Percentiles rank a stretch among this genome's conserved stretches.
phyloP scores from a whole-genome alignment of 2,797 vertebrate species.

The Parotocinclus haroldoi region DNA sequence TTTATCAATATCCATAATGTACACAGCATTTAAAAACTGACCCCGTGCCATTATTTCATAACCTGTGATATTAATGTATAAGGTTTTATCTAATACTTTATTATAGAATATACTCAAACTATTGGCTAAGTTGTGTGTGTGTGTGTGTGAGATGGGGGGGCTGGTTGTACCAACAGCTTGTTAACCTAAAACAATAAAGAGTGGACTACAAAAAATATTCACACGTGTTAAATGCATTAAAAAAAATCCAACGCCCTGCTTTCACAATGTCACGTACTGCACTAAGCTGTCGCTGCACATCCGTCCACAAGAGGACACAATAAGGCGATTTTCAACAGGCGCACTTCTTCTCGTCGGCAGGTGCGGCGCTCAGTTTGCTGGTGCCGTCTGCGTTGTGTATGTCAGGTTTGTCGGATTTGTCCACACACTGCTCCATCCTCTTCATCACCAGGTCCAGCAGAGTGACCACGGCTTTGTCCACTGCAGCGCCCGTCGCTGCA shows the following conservation, averaged over 20 bases:
- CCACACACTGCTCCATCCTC: slow-evolving; percentile 93
- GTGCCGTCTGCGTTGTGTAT: slow-evolving; percentile 75
- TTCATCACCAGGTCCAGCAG: slow-evolving; percentile 97
- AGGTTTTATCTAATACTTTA: no score
- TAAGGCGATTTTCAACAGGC: slow-evolving; percentile 75
- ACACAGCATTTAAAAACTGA: no score
- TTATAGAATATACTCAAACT: no score
- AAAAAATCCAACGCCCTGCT: background rate
- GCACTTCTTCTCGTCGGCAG: slow-evolving; percentile 79
- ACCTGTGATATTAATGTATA: no score
- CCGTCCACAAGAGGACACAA: slow-evolving; percentile 52
- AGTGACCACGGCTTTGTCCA: slow-evolving; percentile 84
- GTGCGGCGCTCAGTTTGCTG: slow-evolving; percentile 70
- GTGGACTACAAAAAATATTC: background rate
- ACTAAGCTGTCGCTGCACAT: slow-evolving; percentile 41
- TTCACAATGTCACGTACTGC: slow-evolving; percentile 1
- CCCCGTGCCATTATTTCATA: no score
- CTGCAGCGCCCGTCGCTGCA: slow-evolving; percentile 83
- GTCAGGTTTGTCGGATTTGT: slow-evolving; percentile 75
- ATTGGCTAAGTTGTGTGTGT: background rate
- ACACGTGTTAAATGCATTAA: slow-evolving; percentile 3
- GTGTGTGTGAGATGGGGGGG: background rate
- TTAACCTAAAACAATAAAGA: background rate
- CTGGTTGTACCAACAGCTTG: background rate
- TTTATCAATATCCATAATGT: no score